phyloP scores from a whole-genome alignment of 1,140 invertebrate genomes.

The Rhynchophorus ferrugineus region DNA sequence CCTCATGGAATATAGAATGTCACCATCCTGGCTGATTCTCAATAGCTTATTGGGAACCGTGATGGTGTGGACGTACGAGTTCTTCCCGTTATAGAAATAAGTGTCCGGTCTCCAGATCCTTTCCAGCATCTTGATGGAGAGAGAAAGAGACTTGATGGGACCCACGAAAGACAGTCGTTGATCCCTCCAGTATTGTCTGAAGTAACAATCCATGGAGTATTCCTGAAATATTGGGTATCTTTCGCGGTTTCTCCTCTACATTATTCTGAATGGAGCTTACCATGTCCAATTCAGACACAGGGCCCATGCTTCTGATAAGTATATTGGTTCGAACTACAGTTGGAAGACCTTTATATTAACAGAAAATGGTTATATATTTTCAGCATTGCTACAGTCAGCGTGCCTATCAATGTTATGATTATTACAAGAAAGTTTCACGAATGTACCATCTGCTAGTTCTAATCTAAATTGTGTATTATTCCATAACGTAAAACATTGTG shows the following conservation, averaged over 20 bases:
- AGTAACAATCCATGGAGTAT: conserved; percentile 96
- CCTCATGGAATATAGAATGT: conserved; percentile 93
- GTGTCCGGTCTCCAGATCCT: conserved; percentile 94
- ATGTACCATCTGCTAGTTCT: no score
- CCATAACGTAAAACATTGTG: no score
- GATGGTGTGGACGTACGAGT: conserved; percentile 90
- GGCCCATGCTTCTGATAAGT: conserved; percentile 88
- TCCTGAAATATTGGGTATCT: conserved; percentile 61
- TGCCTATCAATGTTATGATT: no score
- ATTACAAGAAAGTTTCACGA: no score
- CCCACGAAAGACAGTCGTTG: conserved; percentile 73
- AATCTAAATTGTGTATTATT: no score
- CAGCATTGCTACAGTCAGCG: no score
- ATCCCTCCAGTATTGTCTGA: conserved; percentile 85
- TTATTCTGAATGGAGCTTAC: no score
- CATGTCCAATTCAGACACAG: conserved; percentile 93
- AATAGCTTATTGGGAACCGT: conserved; percentile 92
- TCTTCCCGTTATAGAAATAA: conserved; percentile 88
- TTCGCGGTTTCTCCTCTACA: no score
- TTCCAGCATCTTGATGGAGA: conserved; percentile 86
- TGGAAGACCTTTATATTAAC: conserved; percentile 59
- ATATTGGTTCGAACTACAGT: conserved; percentile 89
- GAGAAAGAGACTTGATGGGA: conserved; percentile 70
- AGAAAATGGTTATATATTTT: no score
- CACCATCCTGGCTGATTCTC: conserved; percentile 79